These are phyloP conservation scores for Luscinia megarhynchos DNA, from an alignment of 2,797 vertebrate species.

Conservation along the genomic window DNA sequence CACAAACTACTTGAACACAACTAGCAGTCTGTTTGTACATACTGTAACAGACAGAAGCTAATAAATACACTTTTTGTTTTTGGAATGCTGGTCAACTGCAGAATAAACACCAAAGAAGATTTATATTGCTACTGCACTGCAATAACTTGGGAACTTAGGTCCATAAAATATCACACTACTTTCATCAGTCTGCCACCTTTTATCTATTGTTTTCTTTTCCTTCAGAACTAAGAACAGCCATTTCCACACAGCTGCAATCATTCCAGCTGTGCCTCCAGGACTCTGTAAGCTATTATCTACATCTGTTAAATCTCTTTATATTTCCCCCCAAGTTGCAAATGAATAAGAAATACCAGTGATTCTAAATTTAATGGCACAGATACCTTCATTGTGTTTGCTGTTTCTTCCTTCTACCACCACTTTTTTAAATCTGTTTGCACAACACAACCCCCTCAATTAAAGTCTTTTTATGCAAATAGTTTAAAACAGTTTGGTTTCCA, in stretches of 20 bases:
- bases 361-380: not conserved
- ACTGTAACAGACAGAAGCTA: not conserved
- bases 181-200: conserved; percentile 17
- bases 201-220: conserved; percentile 30
- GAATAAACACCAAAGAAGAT: conserved; percentile 4
- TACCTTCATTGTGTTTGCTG: not conserved
- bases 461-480: not conserved
- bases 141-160: not conserved
- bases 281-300: not conserved
- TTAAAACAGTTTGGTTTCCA: not conserved
- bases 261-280: conserved; percentile 22
- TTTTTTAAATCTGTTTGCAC: not conserved
- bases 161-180: not conserved
- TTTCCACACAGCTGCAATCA: not conserved
- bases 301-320: not conserved
- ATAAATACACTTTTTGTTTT: not conserved
- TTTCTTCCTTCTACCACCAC: not conserved
- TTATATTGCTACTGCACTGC: conserved; percentile 3
- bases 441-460: not conserved
- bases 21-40: not conserved
- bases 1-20: not conserved
- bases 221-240: not conserved
- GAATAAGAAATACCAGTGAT: not conserved
- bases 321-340: not conserved
- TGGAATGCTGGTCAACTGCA: not conserved